Conservation (phyloP, 1,140 invertebrate species). For the Agrypnia vestita region DNA sequence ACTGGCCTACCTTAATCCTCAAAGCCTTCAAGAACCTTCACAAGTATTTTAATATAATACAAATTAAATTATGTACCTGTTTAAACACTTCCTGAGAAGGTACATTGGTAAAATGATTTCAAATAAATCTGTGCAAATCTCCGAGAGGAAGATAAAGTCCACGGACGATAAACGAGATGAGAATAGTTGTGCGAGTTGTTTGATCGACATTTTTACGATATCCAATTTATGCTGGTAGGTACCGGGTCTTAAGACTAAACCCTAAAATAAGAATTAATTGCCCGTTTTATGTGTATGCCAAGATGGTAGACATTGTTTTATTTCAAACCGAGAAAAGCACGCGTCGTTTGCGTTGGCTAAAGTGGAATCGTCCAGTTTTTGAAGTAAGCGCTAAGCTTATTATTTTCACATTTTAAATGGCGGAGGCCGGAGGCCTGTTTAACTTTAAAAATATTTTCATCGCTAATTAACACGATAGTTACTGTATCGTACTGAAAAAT, state of each 20-base stretch:
- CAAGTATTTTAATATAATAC: too few species aligned
- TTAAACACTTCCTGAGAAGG: too few species aligned
- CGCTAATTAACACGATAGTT: too few species aligned
- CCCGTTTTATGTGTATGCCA: conserved; percentile 9
- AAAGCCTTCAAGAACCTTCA: too few species aligned
- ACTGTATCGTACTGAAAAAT: too few species aligned
- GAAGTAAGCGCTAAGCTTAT: too few species aligned
- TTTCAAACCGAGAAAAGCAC: background rate
- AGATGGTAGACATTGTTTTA: background rate
- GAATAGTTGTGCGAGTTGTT: background rate
- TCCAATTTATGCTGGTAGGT: background rate
- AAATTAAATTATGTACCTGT: too few species aligned
- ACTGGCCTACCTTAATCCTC: too few species aligned
- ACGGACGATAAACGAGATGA: background rate
- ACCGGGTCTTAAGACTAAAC: background rate
- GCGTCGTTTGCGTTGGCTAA: background rate
- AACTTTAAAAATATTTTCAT: too few species aligned
- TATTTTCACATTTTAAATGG: too few species aligned
- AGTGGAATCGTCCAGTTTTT: too few species aligned
- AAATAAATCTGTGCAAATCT: background rate
- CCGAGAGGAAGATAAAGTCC: background rate
- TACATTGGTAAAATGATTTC: background rate
- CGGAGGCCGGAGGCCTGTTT: too few species aligned
- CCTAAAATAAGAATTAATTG: conserved; percentile 20
- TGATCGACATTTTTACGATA: conserved; percentile 12